Percentiles rank a stretch among this genome's conserved stretches.
phyloP scores from a whole-genome alignment of 2,113 vertebrate genomes.

The Synchiropus splendidus region DNA sequence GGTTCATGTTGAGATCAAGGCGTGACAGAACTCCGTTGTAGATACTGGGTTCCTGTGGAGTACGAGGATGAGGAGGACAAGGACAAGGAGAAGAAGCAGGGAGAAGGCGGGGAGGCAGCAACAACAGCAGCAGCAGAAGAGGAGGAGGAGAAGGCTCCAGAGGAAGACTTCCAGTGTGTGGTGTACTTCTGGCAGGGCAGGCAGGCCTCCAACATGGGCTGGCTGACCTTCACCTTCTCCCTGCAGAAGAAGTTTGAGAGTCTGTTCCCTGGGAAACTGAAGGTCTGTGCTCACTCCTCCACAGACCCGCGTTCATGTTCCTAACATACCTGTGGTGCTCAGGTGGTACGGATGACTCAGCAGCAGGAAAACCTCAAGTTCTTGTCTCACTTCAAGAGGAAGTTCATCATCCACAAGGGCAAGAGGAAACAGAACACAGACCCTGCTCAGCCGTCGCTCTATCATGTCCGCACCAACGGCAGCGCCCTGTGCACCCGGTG shows the following conservation, averaged over 20 bases:
- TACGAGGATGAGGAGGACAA: conserved; percentile 77
- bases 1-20: too few relatives aligned
- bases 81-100: conserved; percentile 21
- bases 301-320: neutral
- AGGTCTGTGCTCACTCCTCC: conserved; percentile 52
- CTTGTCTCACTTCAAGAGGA: conserved; percentile 94
- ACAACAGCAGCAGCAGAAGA: conserved; percentile 58
- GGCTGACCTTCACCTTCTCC: conserved; percentile 98
- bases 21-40: conserved; percentile 28
- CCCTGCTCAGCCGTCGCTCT: conserved; percentile 82
- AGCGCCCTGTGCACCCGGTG: conserved; percentile 94
- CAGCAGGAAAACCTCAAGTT: conserved; percentile 99
- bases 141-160: conserved; percentile 82
- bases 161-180: conserved; percentile 96
- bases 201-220: conserved; percentile 97
- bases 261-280: conserved; percentile 91
- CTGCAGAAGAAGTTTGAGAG: conserved; percentile 98
- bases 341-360: conserved; percentile 98
- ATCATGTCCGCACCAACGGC: conserved; percentile 93
- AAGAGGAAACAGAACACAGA: conserved; percentile 78
- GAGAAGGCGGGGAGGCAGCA: conserved; percentile 15
- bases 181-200: conserved; percentile 99
- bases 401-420: conserved; percentile 93
- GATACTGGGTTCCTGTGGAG: conserved; percentile 95
- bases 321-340: neutral